Percentiles rank a stretch among this genome's conserved stretches.
Conservation (phyloP, 2,888 invertebrate species). For the Tiphia femorata region DNA sequence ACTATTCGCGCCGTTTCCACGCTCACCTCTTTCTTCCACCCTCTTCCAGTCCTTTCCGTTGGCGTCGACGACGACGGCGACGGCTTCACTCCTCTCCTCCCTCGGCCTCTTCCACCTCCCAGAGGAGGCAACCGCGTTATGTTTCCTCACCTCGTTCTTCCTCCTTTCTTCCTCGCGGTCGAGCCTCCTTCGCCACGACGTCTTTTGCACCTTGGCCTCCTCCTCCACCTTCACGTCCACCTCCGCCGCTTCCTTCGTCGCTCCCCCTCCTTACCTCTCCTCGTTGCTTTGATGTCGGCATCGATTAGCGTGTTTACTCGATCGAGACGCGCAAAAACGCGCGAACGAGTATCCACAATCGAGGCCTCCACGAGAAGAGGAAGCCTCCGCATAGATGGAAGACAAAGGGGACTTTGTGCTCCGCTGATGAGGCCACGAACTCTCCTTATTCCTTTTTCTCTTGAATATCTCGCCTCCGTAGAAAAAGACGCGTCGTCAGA, state of each 20-base stretch:
- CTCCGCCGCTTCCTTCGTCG: background rate
- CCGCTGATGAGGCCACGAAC: conserved; percentile 37
- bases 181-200: conserved; percentile 10
- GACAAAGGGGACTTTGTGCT: conserved; percentile 47
- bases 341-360: conserved; percentile 27
- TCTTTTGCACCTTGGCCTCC: background rate
- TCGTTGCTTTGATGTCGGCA: conserved; percentile 23
- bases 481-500: no score
- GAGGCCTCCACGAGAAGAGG: conserved; percentile 26
- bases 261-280: background rate
- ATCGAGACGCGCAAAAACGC: conserved; percentile 38
- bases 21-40: background rate
- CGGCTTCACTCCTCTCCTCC: no score
- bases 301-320: conserved; percentile 50
- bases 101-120: background rate
- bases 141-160: conserved; percentile 21
- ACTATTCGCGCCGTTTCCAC: background rate
- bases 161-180: conserved; percentile 18
- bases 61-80: no score
- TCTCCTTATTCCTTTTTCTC: conserved; percentile 6
- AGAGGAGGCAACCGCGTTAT: background rate
- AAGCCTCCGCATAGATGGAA: conserved; percentile 32
- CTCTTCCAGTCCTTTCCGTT: background rate
- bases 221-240: background rate
- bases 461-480: no score